Evolutionary conservation across 2,113 vertebrate species (phyloP), one percentile per base, ranked within the genome.

Genomic region (Cacatua alba): DNA sequence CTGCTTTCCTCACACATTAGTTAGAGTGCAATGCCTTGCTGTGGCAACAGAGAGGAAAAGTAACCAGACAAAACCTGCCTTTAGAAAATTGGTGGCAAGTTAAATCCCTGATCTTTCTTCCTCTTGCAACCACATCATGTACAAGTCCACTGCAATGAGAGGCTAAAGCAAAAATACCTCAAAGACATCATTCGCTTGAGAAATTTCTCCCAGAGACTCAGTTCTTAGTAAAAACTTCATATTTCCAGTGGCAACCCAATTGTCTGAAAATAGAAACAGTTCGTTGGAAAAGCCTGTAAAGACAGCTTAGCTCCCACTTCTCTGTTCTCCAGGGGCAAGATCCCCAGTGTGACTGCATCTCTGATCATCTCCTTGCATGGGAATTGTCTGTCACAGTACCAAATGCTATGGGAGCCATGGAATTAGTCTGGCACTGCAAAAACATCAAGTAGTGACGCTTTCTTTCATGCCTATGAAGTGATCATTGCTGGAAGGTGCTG

Each of bases 271-370:
- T 6, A 82, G 37, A 37, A 80, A 63, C 2, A 69, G 49, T 52
- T 88, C n/a, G 20, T 8, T 55, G 33, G 59, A 49, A 86, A 88
- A 77, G 72, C 11, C 68, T 51, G 21, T 23, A 35, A 55, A n/a
- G 26, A 4, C 53, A 74, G 67, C 64, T 92, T 9, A 81, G 43
- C 48, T 83, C 72, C 72, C 55, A 37, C 37, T 21, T 62, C 53
- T 49, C 29, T 51, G 35, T 10, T 46, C 29, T n/a, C 60, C 76
- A 59, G 67, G 41, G 52, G 15, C 9, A 72, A 39, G 41, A 23
- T n/a, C 15, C 20, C 49, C 63, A 31, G 46, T 0, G 0, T 1
- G 18, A 21, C n/a, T 72, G 24, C 33, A 59, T 59, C 33, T 35
- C 57, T 35, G 21, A 59, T 35, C 33, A 35, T 16, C 21, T 35